Conservation (phyloP, 23 tunicate species). For the Corella eumyota region DNA sequence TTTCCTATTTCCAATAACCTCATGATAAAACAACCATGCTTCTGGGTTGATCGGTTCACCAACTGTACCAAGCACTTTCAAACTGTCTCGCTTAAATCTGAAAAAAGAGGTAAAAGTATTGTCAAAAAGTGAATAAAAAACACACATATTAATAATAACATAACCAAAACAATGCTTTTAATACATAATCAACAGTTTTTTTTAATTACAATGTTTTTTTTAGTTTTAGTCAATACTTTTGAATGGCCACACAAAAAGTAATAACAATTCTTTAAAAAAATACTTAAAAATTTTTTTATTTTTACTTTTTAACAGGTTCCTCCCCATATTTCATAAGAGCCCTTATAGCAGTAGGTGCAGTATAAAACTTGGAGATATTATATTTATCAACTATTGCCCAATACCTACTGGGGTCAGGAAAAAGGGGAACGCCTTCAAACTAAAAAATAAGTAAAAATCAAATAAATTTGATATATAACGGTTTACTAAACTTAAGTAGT, state of each 20-base stretch:
- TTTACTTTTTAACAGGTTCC: slow-evolving; percentile 61
- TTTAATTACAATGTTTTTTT: too few relatives aligned
- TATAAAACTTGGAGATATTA: slow-evolving; percentile 76
- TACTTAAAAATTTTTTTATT: not conserved
- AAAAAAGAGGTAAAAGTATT: too few relatives aligned
- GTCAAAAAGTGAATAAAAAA: not conserved
- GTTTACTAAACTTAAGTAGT: too few relatives aligned
- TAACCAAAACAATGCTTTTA: too few relatives aligned
- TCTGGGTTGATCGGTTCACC: slow-evolving; percentile 95
- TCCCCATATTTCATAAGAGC: slow-evolving; percentile 85
- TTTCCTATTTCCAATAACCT: slow-evolving; percentile 70
- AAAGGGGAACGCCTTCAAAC: slow-evolving; percentile 88
- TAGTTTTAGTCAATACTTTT: too few relatives aligned
- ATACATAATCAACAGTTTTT: too few relatives aligned
- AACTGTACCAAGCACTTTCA: slow-evolving; percentile 77
- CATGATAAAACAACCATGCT: slow-evolving; percentile 84
- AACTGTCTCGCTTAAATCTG: slow-evolving; percentile 42
- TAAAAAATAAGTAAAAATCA: slow-evolving; percentile 2
- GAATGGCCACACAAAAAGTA: not conserved
- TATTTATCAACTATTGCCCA: slow-evolving; percentile 95
- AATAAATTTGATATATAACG: too few relatives aligned
- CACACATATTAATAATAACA: too few relatives aligned
- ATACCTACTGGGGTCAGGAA: slow-evolving; percentile 82
- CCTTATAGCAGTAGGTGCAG: slow-evolving; percentile 97
- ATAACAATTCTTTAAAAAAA: not conserved